These are phyloP conservation scores for Coreoperca whiteheadi DNA, from an alignment of 2,113 vertebrate species.

Conservation along the genomic window DNA sequence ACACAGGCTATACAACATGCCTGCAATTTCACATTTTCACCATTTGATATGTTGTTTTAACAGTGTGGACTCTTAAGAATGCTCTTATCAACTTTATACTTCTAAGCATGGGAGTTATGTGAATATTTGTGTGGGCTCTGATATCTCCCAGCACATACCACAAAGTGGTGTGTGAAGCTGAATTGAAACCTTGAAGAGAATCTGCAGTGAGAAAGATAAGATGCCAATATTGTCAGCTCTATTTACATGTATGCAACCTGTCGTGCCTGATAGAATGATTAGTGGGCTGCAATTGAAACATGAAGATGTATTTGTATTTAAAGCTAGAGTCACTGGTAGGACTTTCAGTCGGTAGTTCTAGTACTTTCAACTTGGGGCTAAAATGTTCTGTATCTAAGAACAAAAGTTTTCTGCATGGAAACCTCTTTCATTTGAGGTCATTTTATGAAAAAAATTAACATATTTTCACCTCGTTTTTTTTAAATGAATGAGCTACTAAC, in stretches of 20 bases:
- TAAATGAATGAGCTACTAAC: not conserved
- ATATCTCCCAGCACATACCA: not conserved
- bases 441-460: not conserved
- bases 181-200: not conserved
- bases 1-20: not conserved
- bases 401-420: not conserved
- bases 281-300: not conserved
- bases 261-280: not conserved
- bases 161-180: not conserved
- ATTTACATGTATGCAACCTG: not conserved
- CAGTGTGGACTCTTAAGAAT: not conserved
- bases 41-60: not conserved
- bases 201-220: conserved; percentile 1
- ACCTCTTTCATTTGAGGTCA: not conserved
- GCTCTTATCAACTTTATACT: not conserved
- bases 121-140: not conserved
- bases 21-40: not conserved
- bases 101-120: not conserved
- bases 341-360: not conserved
- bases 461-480: not conserved
- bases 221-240: not conserved
- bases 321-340: not conserved
- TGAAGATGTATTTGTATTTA: not conserved
- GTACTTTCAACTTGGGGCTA: not conserved
- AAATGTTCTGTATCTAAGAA: not conserved